Conservation (phyloP, 2,113 vertebrate species). For the Odontesthes bonariensis region DNA sequence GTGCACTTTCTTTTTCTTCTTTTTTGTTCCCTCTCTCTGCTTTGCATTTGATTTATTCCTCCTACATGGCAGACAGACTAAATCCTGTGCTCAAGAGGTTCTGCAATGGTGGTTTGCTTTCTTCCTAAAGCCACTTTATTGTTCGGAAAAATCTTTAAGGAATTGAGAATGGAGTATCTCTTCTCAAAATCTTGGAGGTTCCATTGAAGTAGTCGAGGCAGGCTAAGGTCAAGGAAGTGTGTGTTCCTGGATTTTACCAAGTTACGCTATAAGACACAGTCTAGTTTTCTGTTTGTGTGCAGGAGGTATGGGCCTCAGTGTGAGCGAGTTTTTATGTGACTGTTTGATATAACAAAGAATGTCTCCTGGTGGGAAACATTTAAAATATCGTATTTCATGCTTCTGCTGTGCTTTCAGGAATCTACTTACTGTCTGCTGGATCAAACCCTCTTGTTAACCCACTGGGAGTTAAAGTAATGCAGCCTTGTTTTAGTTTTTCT, state of each 20-base stretch:
- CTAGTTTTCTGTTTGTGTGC: slow-evolving; percentile 5
- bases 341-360: slow-evolving; percentile 17
- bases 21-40: slow-evolving; percentile 42
- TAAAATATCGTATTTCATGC: slow-evolving; percentile 25
- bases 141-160: slow-evolving; percentile 47
- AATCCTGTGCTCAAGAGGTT: slow-evolving; percentile 35
- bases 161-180: slow-evolving; percentile 35
- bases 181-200: slow-evolving; percentile 38
- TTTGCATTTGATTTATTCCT: slow-evolving; percentile 70
- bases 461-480: slow-evolving; percentile 9
- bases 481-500: not conserved
- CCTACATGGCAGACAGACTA: slow-evolving; percentile 46
- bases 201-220: slow-evolving; percentile 26
- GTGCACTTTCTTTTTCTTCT: slow-evolving; percentile 27
- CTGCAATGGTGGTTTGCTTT: slow-evolving; percentile 39
- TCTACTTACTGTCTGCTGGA: not conserved
- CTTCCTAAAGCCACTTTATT: slow-evolving; percentile 22
- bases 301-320: not conserved
- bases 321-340: not conserved
- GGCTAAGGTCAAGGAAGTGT: not conserved
- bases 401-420: slow-evolving; percentile 21
- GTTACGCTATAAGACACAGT: slow-evolving; percentile 4
- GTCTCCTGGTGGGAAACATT: slow-evolving; percentile 22
- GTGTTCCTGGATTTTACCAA: slow-evolving; percentile 21
- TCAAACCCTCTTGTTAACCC: not conserved